Evolutionary conservation across 2,797 vertebrate species (phyloP).

Genomic region (Netta rufina): DNA sequence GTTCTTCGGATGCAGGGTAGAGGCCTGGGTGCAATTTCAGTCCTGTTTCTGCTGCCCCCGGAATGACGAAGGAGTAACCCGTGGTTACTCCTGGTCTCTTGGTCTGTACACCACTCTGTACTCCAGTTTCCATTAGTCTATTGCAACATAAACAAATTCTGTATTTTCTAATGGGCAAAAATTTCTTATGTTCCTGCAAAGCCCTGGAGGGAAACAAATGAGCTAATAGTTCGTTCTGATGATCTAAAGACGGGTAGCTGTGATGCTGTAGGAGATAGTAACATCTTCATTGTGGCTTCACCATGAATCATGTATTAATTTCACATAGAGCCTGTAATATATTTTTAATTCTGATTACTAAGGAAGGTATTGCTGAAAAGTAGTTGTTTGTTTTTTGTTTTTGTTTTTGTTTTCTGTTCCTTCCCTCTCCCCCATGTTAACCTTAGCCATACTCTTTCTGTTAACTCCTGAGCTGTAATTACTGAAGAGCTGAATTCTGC

Average conservation of each 20-base stretch:
- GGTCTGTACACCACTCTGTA: neutral
- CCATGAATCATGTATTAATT: neutral
- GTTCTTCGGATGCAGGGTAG: neutral
- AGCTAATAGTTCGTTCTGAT: neutral
- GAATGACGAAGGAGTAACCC: neutral
- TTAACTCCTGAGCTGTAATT: neutral
- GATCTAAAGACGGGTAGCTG: neutral
- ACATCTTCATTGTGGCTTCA: neutral
- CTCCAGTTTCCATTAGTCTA: fast-evolving
- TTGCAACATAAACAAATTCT: neutral
- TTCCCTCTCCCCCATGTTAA: neutral
- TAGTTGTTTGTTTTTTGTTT: neutral
- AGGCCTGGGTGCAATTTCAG: neutral
- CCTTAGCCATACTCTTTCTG: neutral
- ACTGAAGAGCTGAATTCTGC: neutral
- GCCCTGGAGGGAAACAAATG: neutral
- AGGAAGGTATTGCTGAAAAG: neutral
- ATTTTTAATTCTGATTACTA: neutral
- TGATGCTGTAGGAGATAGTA: neutral
- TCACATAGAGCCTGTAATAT: neutral
- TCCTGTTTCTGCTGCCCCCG: too few species aligned
- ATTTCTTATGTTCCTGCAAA: neutral
- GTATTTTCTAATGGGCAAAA: fast-evolving
- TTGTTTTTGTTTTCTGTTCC: neutral
- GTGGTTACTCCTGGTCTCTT: too few species aligned